Conservation (phyloP, 2,888 invertebrate species). For the Cyaniris semiargus region DNA sequence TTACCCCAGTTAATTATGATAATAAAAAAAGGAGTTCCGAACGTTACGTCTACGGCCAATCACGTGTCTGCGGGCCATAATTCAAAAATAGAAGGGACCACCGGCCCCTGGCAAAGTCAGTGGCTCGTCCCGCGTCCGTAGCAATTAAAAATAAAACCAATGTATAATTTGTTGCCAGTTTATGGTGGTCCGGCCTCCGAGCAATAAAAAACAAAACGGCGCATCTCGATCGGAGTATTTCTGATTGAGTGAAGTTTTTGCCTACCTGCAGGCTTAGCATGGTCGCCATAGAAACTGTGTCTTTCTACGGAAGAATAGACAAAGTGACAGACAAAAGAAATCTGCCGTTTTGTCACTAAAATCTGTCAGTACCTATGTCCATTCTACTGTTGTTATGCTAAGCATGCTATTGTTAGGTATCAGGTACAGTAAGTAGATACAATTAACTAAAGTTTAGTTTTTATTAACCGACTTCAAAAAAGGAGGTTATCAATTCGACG, state of each 20-base stretch:
- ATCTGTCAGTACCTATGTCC: too few relatives aligned
- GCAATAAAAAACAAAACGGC: constrained; percentile 60
- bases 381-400: too few relatives aligned
- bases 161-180: constrained; percentile 75
- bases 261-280: constrained; percentile 36
- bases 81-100: constrained; percentile 71
- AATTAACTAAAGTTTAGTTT: not conserved
- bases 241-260: constrained; percentile 67
- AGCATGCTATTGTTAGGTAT: too few relatives aligned
- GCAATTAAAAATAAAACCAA: constrained; percentile 78
- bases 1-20: constrained; percentile 51
- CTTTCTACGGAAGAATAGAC: too few relatives aligned
- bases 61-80: constrained; percentile 72
- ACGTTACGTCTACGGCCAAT: constrained; percentile 62
- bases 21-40: constrained; percentile 50
- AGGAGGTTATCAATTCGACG: too few relatives aligned
- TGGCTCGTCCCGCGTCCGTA: constrained; percentile 70
- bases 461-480: too few relatives aligned
- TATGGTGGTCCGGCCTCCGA: constrained; percentile 60
- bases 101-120: constrained; percentile 70
- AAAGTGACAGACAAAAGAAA: too few relatives aligned
- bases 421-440: not conserved
- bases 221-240: constrained; percentile 71
- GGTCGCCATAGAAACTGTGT: too few relatives aligned
- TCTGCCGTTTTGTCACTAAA: too few relatives aligned